Percentiles rank a stretch among this genome's conserved stretches.
Evolutionary conservation across 2,888 invertebrate genomes (phyloP).

Genomic region (Nomada flava): DNA sequence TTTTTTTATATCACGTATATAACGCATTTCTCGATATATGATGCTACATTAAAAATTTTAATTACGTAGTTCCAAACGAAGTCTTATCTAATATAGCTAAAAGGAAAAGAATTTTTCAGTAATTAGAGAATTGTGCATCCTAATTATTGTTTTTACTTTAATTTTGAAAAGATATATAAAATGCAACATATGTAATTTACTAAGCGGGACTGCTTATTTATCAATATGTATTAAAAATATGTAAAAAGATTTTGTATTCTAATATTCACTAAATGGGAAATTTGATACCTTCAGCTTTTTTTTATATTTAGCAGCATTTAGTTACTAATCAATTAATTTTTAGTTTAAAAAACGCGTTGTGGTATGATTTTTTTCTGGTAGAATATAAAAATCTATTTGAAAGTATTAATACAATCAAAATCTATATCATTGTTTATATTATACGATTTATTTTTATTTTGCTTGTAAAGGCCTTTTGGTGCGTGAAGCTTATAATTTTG

Average conservation of each 20-base stretch:
- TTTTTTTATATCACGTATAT: slow-evolving; percentile 17
- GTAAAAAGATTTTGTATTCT: neutral
- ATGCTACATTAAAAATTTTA: neutral
- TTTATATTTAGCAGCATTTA: neutral
- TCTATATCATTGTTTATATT: neutral
- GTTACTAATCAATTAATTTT: too few relatives aligned
- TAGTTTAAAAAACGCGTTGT: too few relatives aligned
- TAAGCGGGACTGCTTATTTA: neutral
- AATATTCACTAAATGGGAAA: slow-evolving; percentile 19
- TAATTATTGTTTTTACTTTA: neutral
- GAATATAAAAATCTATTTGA: neutral
- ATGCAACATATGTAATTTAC: neutral
- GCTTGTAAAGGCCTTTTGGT: slow-evolving; percentile 11
- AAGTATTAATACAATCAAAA: neutral
- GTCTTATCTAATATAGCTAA: neutral
- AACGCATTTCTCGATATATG: neutral
- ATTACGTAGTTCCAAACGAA: slow-evolving; percentile 3
- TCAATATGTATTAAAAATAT: slow-evolving; percentile 4
- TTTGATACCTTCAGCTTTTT: neutral
- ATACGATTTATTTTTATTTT: neutral
- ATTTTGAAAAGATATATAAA: neutral
- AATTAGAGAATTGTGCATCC: slow-evolving; percentile 1
- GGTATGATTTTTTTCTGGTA: too few relatives aligned
- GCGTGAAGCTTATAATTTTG: slow-evolving; percentile 12
- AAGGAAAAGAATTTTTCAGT: slow-evolving; percentile 5